Percentiles rank a stretch among this genome's conserved stretches.
Evolutionary conservation across 2,113 vertebrate species (phyloP).

Genomic region (Dipodomys stephensi): DNA sequence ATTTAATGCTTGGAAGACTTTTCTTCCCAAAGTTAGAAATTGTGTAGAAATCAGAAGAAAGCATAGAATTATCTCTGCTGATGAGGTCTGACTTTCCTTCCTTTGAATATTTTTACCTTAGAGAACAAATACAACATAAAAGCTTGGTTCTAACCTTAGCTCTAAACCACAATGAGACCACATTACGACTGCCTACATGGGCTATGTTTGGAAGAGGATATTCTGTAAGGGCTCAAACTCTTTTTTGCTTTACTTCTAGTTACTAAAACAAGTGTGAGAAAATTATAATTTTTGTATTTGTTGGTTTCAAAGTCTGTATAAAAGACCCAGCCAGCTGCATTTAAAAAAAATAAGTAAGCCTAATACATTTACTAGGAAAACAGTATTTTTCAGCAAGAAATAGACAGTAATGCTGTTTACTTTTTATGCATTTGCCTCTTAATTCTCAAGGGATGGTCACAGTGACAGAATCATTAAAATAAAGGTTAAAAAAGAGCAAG

Average conservation of each 20-base stretch:
- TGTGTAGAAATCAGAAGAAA: not conserved
- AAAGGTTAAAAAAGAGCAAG: slow-evolving; percentile 38
- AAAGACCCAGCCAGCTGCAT: not conserved
- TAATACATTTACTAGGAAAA: slow-evolving; percentile 39
- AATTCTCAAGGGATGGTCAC: slow-evolving; percentile 46
- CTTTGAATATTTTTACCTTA: not conserved
- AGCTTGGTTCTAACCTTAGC: not conserved
- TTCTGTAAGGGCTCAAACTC: not conserved
- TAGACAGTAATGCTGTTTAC: slow-evolving; percentile 36
- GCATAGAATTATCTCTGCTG: not conserved
- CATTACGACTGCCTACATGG: not conserved
- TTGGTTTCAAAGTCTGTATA: slow-evolving; percentile 62
- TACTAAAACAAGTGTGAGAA: slow-evolving; percentile 50
- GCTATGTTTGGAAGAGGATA: not conserved
- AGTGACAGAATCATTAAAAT: slow-evolving; percentile 49
- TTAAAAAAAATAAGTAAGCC: slow-evolving; percentile 22
- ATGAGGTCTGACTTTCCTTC: not conserved
- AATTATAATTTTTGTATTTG: slow-evolving; percentile 40
- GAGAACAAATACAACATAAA: not conserved
- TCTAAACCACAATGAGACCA: not conserved
- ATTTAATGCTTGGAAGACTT: not conserved
- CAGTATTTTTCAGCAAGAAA: slow-evolving; percentile 31
- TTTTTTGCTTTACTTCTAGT: not conserved
- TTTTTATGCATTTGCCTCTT: slow-evolving; percentile 53
- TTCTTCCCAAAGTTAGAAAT: not conserved